A percentile compares a stretch with the other conserved stretches of the same genome.
These are phyloP conservation scores for Conchocele bisecta DNA, from an alignment of 2,888 invertebrate genomes.

Conservation along the genomic window DNA sequence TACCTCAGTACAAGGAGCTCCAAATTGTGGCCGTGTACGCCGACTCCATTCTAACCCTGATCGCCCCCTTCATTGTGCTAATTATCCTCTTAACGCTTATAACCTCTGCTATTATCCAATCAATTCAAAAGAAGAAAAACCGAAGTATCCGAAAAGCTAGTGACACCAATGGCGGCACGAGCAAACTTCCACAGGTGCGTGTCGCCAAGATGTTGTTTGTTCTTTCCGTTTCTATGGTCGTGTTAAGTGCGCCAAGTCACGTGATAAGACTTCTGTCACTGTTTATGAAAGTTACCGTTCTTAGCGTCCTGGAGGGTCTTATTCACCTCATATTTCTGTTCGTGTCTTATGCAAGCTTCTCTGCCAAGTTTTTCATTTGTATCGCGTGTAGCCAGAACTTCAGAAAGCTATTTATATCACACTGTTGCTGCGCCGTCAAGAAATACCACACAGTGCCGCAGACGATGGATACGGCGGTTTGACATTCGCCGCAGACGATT, in stretches of 20 bases:
- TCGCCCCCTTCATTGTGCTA: conserved; percentile 57
- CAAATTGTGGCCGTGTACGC: conserved; percentile 51
- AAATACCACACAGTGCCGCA: neutral
- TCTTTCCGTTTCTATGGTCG: conserved; percentile 56
- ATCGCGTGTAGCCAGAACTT: conserved; percentile 62
- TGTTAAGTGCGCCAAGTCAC: conserved; percentile 65
- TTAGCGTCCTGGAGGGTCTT: conserved; percentile 32
- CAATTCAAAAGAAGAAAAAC: conserved; percentile 56
- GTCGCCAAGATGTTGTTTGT: conserved; percentile 66
- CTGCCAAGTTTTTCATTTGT: conserved; percentile 63
- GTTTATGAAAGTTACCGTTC: conserved; percentile 25
- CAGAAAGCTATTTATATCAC: conserved; percentile 49
- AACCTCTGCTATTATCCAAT: conserved; percentile 51
- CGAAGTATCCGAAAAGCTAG: conserved; percentile 34
- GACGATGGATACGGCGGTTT: conserved; percentile 9
- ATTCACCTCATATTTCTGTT: conserved; percentile 59
- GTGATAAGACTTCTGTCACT: conserved; percentile 51
- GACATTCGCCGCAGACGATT: too few relatives aligned
- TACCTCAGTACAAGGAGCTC: conserved; percentile 14
- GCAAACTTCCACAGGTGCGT: conserved; percentile 60
- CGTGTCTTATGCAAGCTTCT: conserved; percentile 60
- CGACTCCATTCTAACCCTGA: conserved; percentile 57
- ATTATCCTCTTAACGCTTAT: conserved; percentile 56
- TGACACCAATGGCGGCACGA: conserved; percentile 13
- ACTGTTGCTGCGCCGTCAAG: conserved; percentile 13